Base-by-base conservation (phyloP, 1,140 invertebrate species). In the Leptestheria dahalacensis region DNA sequence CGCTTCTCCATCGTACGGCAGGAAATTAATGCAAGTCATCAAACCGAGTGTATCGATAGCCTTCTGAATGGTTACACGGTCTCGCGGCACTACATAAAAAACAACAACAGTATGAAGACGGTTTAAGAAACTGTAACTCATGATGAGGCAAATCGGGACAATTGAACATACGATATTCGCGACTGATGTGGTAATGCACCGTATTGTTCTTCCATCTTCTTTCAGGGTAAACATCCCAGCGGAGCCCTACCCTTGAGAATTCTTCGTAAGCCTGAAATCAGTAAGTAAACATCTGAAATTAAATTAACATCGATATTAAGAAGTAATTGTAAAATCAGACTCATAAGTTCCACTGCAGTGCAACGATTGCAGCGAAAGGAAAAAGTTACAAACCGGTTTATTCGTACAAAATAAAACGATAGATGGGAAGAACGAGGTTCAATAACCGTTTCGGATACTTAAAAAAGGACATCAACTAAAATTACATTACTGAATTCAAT, bases 161-260 rank as follows among this genome's bases (percentile, higher is more conserved):
- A 15, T 9, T 29, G 12, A 25, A 64, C 69, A 69, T 69, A 79
- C 78, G 74, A 65, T 81, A 81, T 29, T 79, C 65, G 3, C 76
- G 76, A 70, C 78, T 79, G 3, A 81, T 81, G 1, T 75, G 71
- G 63, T 80, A 81, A 2, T 77, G 78, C 2, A 81, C 76, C 0
- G 77, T 78, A 33, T 71, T 69, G 65, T 80, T 78, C 26, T 68
- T 64, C 79, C 79, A 81, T 47, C 79, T 65, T 64, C 78, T 79
- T 52, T 82, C 77, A 0, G 82, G 82, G 68, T 82, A 83, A 2
- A 79, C 74, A 28, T 82, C 79, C 74, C 80, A 78, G 26, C 77
- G 74, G 0, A 84, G 68, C 3, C 79, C 80, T 2, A 84, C 75
- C 60, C 79, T 65, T 75, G 77, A 79, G 54, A 75, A 74, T 61